phyloP scores from a whole-genome alignment of 2,113 vertebrate genomes.

The Ahaetulla prasina region DNA sequence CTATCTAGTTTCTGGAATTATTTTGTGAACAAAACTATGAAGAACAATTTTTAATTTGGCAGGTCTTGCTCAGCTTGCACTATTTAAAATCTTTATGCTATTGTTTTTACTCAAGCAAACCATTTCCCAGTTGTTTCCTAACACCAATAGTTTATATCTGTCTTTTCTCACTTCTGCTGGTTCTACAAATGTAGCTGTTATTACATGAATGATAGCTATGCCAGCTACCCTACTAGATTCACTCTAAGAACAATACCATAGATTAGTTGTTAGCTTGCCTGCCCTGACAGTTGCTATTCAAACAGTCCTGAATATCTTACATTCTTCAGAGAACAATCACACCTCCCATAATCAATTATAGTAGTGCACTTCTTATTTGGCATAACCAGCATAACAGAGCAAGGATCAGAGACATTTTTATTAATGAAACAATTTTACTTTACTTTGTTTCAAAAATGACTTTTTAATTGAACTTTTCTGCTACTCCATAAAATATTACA shows the following conservation, averaged over 20 bases:
- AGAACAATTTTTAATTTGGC: neutral
- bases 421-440: neutral
- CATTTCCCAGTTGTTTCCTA: neutral
- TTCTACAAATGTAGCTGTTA: neutral
- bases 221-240: neutral
- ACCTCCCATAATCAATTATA: neutral
- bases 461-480: neutral
- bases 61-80: neutral
- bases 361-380: neutral
- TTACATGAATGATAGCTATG: too few relatives aligned
- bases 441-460: neutral
- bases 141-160: neutral
- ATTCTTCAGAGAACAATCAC: constrained; percentile 4
- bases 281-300: neutral
- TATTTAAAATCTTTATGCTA: neutral
- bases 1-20: neutral
- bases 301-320: neutral
- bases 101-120: neutral
- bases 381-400: neutral
- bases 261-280: neutral
- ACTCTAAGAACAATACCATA: neutral
- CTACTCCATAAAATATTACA: neutral
- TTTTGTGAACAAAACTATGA: neutral
- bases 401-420: neutral
- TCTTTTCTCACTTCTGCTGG: neutral